Conservation (phyloP, 1,140 invertebrate genomes). For the Tetragnatha versicolor region DNA sequence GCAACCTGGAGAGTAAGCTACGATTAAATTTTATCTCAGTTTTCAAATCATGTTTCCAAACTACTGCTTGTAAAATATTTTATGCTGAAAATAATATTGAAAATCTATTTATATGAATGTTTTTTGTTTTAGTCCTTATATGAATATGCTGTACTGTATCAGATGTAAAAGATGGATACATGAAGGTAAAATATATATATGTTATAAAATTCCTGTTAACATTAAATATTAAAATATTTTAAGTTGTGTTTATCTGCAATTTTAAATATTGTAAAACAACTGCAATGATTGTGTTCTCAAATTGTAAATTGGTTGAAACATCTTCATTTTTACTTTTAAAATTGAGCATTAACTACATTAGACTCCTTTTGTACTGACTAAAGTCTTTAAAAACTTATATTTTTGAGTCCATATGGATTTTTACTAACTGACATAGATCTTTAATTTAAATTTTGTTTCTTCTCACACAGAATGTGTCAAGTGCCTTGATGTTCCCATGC, state of each 20-base stretch:
- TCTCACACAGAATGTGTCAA: constrained; percentile 48
- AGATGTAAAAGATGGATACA: constrained; percentile 43
- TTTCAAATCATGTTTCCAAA: background rate
- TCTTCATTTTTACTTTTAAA: no score
- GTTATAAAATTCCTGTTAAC: no score
- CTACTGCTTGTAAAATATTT: background rate
- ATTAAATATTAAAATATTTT: no score
- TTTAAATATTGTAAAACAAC: no score
- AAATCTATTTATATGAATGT: background rate
- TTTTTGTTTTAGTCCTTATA: constrained; percentile 6
- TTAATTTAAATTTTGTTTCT: background rate
- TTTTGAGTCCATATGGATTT: no score
- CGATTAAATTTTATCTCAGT: background rate
- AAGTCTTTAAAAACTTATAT: no score
- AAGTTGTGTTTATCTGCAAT: no score
- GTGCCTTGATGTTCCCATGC: constrained; percentile 34
- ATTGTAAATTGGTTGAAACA: no score
- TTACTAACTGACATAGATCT: no score
- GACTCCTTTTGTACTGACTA: no score
- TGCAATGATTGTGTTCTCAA: no score
- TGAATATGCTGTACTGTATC: constrained; percentile 33
- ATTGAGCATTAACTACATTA: no score
- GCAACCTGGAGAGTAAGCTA: constrained; percentile 21
- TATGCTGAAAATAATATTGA: background rate
- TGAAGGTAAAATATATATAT: constrained; percentile 20